Conservation (phyloP, 2,113 vertebrate genomes). For the Gorsachius goisagi region DNA sequence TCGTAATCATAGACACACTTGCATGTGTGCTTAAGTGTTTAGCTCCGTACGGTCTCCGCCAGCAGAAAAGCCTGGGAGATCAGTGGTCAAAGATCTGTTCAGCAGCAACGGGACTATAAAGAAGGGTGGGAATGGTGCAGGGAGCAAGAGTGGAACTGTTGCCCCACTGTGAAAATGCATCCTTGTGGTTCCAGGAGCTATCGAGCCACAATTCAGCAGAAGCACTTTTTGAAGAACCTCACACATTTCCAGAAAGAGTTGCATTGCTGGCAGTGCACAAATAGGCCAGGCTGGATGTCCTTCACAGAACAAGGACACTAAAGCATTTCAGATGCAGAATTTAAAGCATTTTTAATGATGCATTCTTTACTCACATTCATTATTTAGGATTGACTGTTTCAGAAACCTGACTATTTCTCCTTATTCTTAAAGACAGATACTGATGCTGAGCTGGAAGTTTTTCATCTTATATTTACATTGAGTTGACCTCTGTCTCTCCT, state of each 20-base stretch:
- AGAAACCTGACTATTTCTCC: not conserved
- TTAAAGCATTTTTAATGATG: conserved; percentile 27
- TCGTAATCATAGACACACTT: no score
- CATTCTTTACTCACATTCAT: conserved; percentile 37
- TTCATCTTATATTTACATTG: not conserved
- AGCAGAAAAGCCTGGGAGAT: not conserved
- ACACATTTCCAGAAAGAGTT: not conserved
- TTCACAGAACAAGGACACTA: not conserved
- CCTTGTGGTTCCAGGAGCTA: not conserved
- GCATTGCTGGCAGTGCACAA: not conserved
- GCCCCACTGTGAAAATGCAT: not conserved
- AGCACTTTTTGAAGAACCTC: not conserved
- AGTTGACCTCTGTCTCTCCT: not conserved
- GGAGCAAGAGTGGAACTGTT: not conserved
- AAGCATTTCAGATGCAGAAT: conserved; percentile 25
- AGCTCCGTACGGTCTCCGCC: accelerated
- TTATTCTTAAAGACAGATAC: not conserved
- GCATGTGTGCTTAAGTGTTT: not conserved
- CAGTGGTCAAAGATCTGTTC: not conserved
- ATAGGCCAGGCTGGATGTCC: not conserved
- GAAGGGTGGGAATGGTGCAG: not conserved
- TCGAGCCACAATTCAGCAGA: not conserved
- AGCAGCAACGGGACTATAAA: not conserved
- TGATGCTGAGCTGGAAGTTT: not conserved
- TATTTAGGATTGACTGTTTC: conserved; percentile 29